phyloP scores from a whole-genome alignment of 2,113 vertebrate genomes.

The Tachysurus vachellii region DNA sequence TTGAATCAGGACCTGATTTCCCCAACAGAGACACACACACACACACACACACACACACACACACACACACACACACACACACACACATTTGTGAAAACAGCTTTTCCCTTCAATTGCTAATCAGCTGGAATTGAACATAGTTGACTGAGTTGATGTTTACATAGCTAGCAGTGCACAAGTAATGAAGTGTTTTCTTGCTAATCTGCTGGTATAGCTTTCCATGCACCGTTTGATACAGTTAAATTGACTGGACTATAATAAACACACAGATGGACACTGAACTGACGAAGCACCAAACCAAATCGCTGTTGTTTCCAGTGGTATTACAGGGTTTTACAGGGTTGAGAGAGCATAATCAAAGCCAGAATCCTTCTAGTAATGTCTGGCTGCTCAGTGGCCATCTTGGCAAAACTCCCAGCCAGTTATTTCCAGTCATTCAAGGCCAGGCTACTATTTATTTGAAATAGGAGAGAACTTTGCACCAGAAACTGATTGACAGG shows the following conservation, averaged over 20 bases:
- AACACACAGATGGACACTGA: neutral
- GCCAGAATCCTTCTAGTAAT: slow-evolving; percentile 23
- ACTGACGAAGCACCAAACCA: neutral
- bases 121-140: neutral
- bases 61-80: too few species aligned
- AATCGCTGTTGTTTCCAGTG: slow-evolving; percentile 2
- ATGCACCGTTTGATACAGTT: slow-evolving; percentile 1
- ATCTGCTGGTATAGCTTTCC: neutral
- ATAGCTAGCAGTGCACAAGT: slow-evolving; percentile 11
- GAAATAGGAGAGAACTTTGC: neutral
- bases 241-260: slow-evolving; percentile 1
- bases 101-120: neutral
- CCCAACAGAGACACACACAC: too few species aligned
- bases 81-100: neutral
- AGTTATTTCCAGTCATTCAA: slow-evolving; percentile 18
- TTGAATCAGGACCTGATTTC: neutral
- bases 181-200: slow-evolving; percentile 2
- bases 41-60: too few species aligned
- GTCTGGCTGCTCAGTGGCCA: slow-evolving; percentile 9
- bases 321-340: slow-evolving; percentile 3
- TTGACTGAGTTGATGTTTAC: slow-evolving; percentile 2
- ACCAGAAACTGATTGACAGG: neutral
- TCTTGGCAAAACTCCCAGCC: slow-evolving; percentile 16
- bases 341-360: slow-evolving; percentile 22
- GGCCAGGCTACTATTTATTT: neutral